These are phyloP conservation scores for Fopius arisanus DNA, from an alignment of 1,140 invertebrate species.

Conservation along the genomic window DNA sequence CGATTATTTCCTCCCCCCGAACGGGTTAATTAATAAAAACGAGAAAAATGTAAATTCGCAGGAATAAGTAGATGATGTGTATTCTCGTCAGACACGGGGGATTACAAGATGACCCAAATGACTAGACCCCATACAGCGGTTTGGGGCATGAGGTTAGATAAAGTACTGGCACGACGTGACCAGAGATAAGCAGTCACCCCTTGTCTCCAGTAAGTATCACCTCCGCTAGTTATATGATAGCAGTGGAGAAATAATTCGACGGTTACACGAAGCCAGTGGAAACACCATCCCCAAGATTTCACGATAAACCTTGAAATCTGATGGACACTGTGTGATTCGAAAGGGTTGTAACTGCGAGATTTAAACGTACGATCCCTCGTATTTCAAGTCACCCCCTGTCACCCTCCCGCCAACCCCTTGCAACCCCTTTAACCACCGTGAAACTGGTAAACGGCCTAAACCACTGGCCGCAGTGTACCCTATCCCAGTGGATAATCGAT, in stretches of 20 bases:
- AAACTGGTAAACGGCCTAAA: conserved; percentile 12
- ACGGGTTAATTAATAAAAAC: not conserved
- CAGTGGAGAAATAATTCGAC: not conserved
- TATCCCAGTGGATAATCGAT: conserved; percentile 7
- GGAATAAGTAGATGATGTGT: not conserved
- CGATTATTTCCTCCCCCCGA: too few relatives aligned
- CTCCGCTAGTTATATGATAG: not conserved
- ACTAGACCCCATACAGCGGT: not conserved
- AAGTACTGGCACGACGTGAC: conserved; percentile 10
- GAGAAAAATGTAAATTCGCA: not conserved
- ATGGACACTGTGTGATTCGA: not conserved
- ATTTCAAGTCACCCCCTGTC: conserved; percentile 9
- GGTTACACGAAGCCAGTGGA: not conserved
- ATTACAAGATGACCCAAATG: conserved; percentile 3
- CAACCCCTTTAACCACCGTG: not conserved
- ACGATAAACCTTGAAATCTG: not conserved
- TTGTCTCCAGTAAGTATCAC: not conserved
- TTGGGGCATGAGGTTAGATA: not conserved
- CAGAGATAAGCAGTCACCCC: conserved; percentile 3
- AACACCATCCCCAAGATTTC: not conserved
- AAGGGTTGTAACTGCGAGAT: not conserved
- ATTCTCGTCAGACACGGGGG: not conserved
- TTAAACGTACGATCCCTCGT: conserved; percentile 6
- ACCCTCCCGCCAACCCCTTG: not conserved
- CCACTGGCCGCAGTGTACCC: not conserved